Evolutionary conservation across 2,797 vertebrate genomes (phyloP).

Genomic region (Chelon labrosus): DNA sequence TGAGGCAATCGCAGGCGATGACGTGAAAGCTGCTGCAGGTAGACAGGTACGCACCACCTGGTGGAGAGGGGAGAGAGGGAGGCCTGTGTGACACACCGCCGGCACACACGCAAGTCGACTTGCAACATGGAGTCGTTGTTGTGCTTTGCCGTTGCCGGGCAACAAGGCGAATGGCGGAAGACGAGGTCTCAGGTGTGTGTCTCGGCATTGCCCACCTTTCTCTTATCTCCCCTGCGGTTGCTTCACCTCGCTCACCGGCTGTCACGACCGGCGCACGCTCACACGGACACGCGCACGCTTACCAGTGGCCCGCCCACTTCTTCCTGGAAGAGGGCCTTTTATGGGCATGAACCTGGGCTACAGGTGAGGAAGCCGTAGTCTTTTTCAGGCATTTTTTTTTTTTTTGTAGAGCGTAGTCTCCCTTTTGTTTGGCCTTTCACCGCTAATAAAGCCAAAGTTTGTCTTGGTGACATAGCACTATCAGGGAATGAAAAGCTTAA

Average conservation of each 20-base stretch:
- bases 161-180: conserved; percentile 44
- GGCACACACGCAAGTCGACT: neutral
- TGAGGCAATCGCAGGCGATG: conserved; percentile 61
- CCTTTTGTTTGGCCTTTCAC: neutral
- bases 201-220: conserved; percentile 15
- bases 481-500: conserved; percentile 1
- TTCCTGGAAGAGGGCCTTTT: conserved; percentile 65
- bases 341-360: conserved; percentile 58
- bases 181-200: conserved; percentile 54
- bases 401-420: neutral
- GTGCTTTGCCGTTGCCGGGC: conserved; percentile 47
- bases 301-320: conserved; percentile 36
- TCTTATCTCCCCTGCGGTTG: conserved; percentile 57
- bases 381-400: conserved; percentile 14
- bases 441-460: conserved; percentile 1
- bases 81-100: conserved; percentile 46
- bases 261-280: conserved; percentile 36
- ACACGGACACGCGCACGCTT: neutral
- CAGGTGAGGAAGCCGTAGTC: conserved; percentile 37
- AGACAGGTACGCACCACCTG: conserved; percentile 68
- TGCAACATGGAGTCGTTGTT: conserved; percentile 52
- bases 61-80: conserved; percentile 53
- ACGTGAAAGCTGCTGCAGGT: conserved; percentile 40
- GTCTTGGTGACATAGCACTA: neutral
- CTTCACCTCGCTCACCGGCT: conserved; percentile 50